These are phyloP conservation scores for Trinorchestia longiramus DNA, from an alignment of 1,140 invertebrate genomes.

Conservation along the genomic window DNA sequence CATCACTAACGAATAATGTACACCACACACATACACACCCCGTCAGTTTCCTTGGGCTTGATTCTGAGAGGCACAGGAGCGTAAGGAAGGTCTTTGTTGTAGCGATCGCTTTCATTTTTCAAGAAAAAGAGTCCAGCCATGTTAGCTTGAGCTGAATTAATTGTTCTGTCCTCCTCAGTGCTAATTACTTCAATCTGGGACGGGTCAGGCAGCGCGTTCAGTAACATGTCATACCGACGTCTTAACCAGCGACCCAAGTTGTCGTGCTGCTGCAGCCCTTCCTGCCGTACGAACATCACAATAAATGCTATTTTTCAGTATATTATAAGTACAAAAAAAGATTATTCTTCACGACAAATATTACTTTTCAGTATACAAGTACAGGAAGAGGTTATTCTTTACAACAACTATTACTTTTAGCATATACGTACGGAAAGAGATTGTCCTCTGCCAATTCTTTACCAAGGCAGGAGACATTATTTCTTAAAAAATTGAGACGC, in stretches of 20 bases:
- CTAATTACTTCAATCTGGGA: neutral
- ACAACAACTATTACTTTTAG: too few relatives aligned
- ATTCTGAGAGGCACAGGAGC: conserved; percentile 12
- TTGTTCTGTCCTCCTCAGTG: neutral
- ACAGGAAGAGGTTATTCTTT: too few relatives aligned
- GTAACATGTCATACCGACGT: conserved; percentile 16
- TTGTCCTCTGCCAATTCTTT: too few relatives aligned
- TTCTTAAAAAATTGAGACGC: too few relatives aligned
- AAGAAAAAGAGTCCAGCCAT: neutral
- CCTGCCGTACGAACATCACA: neutral
- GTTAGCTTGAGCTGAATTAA: conserved; percentile 7
- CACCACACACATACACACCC: neutral
- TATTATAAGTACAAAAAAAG: too few relatives aligned
- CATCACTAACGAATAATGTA: too few relatives aligned
- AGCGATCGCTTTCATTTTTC: neutral
- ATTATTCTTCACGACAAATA: too few relatives aligned
- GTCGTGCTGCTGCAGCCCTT: conserved; percentile 18
- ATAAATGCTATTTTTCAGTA: too few relatives aligned
- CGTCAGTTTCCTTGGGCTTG: neutral
- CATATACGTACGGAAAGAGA: too few relatives aligned
- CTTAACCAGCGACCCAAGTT: conserved; percentile 13
- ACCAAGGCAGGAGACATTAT: too few relatives aligned
- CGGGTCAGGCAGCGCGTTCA: neutral
- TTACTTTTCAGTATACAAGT: too few relatives aligned
- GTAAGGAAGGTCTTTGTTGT: neutral